phyloP scores from a whole-genome alignment of 2,888 invertebrate genomes.

The Anticlea derivata region DNA sequence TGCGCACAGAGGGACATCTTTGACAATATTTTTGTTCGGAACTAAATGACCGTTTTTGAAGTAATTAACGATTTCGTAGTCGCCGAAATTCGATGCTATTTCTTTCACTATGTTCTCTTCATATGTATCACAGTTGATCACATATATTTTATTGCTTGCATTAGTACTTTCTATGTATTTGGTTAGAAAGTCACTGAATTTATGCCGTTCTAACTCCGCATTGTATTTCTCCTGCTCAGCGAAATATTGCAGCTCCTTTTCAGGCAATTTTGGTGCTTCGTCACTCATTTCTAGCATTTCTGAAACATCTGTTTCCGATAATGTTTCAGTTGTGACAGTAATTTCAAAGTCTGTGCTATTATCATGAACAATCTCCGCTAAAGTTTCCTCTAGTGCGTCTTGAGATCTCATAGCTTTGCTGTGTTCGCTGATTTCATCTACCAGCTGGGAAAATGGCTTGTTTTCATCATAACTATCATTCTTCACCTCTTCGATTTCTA shows the following conservation, averaged over 20 bases:
- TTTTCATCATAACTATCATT: slow-evolving; percentile 43
- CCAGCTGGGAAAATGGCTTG: slow-evolving; percentile 46
- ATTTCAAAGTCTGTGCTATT: slow-evolving; percentile 49
- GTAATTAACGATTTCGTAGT: slow-evolving; percentile 65
- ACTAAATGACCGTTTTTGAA: slow-evolving; percentile 66
- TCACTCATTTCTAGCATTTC: slow-evolving; percentile 20
- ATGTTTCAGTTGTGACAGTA: slow-evolving; percentile 63
- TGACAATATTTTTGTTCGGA: slow-evolving; percentile 60
- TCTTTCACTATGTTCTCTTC: slow-evolving; percentile 67
- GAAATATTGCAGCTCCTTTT: slow-evolving; percentile 57
- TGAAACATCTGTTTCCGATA: slow-evolving; percentile 58
- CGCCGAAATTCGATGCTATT: slow-evolving; percentile 54
- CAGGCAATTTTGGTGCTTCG: slow-evolving; percentile 26
- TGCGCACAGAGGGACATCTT: slow-evolving; percentile 56
- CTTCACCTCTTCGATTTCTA: slow-evolving; percentile 22
- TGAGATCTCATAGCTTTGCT: slow-evolving; percentile 42
- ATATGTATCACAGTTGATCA: slow-evolving; percentile 70
- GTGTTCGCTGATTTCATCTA: slow-evolving; percentile 48
- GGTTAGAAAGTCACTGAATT: slow-evolving; percentile 60
- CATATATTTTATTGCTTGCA: slow-evolving; percentile 56
- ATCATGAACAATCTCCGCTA: slow-evolving; percentile 27
- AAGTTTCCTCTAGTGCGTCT: slow-evolving; percentile 18
- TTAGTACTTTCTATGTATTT: slow-evolving; percentile 42
- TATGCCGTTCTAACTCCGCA: slow-evolving; percentile 62
- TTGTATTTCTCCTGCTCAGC: slow-evolving; percentile 65